Base-by-base conservation (phyloP, 2,797 vertebrate species). In the Pachyuromys duprasi region DNA sequence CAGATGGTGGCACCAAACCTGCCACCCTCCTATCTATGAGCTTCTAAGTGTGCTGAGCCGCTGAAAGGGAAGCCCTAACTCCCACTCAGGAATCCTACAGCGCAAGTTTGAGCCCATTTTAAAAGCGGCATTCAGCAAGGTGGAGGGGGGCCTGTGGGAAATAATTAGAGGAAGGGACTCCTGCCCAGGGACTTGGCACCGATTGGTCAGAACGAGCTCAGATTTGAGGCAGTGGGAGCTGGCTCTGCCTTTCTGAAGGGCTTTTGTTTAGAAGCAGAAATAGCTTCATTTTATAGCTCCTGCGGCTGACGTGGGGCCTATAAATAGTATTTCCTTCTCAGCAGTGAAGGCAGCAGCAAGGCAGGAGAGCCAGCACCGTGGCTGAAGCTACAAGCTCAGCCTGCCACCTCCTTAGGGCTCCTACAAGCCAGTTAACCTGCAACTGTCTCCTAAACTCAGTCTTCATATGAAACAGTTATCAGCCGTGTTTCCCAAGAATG, bases 221-320 rank as follows among this genome's bases (percentile, higher is more conserved):
- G 45, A 15, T 62, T 24, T 5, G 9, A 24, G 53, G 31, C 0
- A 0, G 42, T 18, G 31, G 45, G 82, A 86, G 13, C 31, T 12
- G 79, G 55, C 8, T 63, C 62, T 79, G 45, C 20, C 24, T 86
- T 95, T 87, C 55, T 3, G 33, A 93, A 86, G 33, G 62, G 60
- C 55, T 83, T 95, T 82, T 39, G 39, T 83, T 82, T 84, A 75
- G 42, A 53, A 92, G 82, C 62, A 26, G 84, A 57, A 94, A 15
- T 6, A 39, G 74, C 22, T 69, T 94, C 62, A 33, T 79, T 96
- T 76, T 53, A 20, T 39, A 62, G 11, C 39, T 42, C 9, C 55
- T 42, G 70, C 36, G 3, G 60, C 75, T 72, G 63, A 91, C 33
- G 24, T 72, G 62, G 70, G n/a, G 28, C 36, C 36, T 39, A 18